phyloP scores from a whole-genome alignment of 2,113 vertebrate species.

The Chroicocephalus ridibundus region DNA sequence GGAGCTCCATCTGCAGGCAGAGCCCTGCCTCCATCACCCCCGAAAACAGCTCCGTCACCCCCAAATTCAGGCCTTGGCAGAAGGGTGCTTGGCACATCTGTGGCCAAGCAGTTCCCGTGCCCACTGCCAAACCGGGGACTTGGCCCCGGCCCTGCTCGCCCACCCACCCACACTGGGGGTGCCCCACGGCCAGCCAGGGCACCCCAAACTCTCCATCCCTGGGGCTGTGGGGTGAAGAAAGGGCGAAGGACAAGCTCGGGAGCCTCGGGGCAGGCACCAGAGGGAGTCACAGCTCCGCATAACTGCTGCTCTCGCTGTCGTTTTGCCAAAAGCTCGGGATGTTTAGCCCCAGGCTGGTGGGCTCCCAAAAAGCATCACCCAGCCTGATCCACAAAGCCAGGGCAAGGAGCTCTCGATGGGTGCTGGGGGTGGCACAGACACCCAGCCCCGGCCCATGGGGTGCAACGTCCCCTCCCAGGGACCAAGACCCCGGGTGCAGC shows the following conservation, averaged over 20 bases:
- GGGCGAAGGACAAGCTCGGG: fast-evolving
- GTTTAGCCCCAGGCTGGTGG: neutral
- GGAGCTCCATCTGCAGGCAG: conserved; percentile 54
- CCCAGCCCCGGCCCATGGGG: fast-evolving
- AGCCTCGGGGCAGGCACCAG: neutral
- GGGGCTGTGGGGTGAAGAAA: neutral
- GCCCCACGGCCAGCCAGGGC: fast-evolving
- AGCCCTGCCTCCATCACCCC: neutral
- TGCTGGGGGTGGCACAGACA: neutral
- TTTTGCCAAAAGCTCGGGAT: fast-evolving
- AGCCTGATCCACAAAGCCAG: neutral
- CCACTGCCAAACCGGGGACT: neutral
- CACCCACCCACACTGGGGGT: neutral
- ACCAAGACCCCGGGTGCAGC: neutral
- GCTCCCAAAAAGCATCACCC: neutral
- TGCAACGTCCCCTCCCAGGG: neutral
- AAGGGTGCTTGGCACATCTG: neutral
- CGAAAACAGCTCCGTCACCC: neutral
- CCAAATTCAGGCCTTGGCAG: neutral
- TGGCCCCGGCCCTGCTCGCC: fast-evolving
- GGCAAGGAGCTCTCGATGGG: neutral
- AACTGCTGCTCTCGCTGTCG: fast-evolving
- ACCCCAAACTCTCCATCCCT: neutral
- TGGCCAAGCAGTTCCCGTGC: fast-evolving
- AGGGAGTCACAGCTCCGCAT: neutral